Base-by-base conservation (phyloP, 2,888 invertebrate species). In the Ophion obscuratus region DNA sequence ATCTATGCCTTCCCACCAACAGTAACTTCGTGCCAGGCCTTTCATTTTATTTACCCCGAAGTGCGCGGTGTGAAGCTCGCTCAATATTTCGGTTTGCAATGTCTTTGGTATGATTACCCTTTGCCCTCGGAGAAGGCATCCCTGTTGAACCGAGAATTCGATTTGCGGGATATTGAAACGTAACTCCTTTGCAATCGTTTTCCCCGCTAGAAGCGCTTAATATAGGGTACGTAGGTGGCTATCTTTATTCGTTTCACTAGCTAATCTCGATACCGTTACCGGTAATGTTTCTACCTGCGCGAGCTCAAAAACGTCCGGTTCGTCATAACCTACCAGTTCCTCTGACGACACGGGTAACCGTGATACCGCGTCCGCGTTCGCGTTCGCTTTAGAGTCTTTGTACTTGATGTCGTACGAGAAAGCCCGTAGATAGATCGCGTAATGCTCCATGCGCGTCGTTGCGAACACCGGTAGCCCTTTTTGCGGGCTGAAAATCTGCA, bases 361-460 rank as follows among this genome's bases (percentile, higher is more conserved):
- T 4, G 84, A 81, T 24, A 85, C 31, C 9, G 74, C 77, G 67
- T 84, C 71, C 40, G 81, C 81, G 44, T 76, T n/a, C n/a, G 70
- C 67, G 73, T 84, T 81, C 1, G 66, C 24, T 47, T 71, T 74
- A 0, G 73, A 73, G 31, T 85, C 68, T 36, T 74, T 81, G 27
- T 78, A 81, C 24, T 53, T 80, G 1, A 86, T 86, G 7, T 61
- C 61, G 70, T 81, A 85, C 36, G 61, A n/a, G 47, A 80, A 80
- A 0, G 76, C 82, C 44, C 53, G 47, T 10, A 94, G 82, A 10
- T 89, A 81, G 10, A 89, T 67, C 10, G 91, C 91, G 89, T 89
- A 92, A 75, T 88, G 79, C 80, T 87, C 90, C 88, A 90, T 89
- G 40, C 88, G 85, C 62, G 88, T 87, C 27, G 92, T 88, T 59